These are phyloP conservation scores for Julus scandinavius DNA, from an alignment of 2,888 invertebrate species.

Conservation along the genomic window DNA sequence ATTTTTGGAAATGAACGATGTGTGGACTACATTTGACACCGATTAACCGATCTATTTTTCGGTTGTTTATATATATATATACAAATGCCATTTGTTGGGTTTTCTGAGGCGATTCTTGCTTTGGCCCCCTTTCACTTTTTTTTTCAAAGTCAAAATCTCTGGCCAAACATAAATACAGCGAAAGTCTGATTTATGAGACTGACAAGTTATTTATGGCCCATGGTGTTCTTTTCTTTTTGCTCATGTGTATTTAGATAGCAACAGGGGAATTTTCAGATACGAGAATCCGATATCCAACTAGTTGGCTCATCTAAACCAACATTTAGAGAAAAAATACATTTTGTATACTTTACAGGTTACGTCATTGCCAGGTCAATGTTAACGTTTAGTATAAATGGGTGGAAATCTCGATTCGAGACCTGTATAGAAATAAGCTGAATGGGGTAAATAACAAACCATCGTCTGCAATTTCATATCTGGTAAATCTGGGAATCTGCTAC, in stretches of 20 bases:
- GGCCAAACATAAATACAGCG: neutral
- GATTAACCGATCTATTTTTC: neutral
- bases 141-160: slow-evolving; percentile 36
- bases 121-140: neutral
- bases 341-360: neutral
- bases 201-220: slow-evolving; percentile 21
- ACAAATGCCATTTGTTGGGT: neutral
- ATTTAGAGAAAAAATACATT: neutral
- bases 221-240: slow-evolving; percentile 10
- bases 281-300: neutral
- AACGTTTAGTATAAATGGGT: no score
- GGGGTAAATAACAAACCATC: no score
- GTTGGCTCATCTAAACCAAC: neutral
- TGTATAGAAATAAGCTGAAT: no score
- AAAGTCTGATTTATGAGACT: slow-evolving; percentile 29
- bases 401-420: no score
- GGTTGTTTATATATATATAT: neutral
- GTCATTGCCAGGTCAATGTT: neutral
- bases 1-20: neutral
- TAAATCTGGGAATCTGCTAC: no score
- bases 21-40: neutral
- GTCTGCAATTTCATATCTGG: no score
- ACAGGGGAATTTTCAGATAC: slow-evolving; percentile 33
- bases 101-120: neutral
- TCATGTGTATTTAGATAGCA: slow-evolving; percentile 20